Evolutionary conservation across 2,797 vertebrate genomes (phyloP).

Genomic region (Masticophis lateralis): DNA sequence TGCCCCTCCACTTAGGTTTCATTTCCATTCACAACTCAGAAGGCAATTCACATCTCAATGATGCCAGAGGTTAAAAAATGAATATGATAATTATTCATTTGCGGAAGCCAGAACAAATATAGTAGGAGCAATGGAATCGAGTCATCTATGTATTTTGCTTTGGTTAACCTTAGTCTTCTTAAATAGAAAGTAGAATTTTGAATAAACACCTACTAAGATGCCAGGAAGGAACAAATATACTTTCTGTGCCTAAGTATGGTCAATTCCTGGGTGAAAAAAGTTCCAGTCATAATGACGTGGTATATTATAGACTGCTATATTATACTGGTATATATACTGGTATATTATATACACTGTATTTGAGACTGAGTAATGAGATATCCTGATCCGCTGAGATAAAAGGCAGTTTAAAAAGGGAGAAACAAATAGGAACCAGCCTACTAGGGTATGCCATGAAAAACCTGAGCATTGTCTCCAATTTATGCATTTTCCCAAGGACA

Average conservation of each 20-base stretch:
- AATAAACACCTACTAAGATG: background rate
- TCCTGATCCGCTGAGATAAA: background rate
- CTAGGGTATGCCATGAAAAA: background rate
- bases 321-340: background rate
- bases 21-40: background rate
- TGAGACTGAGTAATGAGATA: background rate
- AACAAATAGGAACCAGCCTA: background rate
- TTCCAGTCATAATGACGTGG: background rate
- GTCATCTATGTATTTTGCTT: background rate
- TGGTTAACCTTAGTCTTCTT: background rate
- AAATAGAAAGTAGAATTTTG: background rate
- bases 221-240: background rate
- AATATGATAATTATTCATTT: background rate
- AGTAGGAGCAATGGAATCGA: background rate
- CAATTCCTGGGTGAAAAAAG: background rate
- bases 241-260: background rate
- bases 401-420: background rate
- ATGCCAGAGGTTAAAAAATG: background rate
- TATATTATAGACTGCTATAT: background rate
- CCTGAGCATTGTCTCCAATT: background rate
- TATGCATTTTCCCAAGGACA: background rate
- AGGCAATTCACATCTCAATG: background rate
- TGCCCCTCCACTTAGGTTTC: background rate
- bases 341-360: background rate
- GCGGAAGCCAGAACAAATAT: background rate